A percentile compares a stretch with the other conserved stretches of the same genome.
These are phyloP conservation scores for Digitonthophagus gazella DNA, from an alignment of 2,888 invertebrate species.

Conservation along the genomic window DNA sequence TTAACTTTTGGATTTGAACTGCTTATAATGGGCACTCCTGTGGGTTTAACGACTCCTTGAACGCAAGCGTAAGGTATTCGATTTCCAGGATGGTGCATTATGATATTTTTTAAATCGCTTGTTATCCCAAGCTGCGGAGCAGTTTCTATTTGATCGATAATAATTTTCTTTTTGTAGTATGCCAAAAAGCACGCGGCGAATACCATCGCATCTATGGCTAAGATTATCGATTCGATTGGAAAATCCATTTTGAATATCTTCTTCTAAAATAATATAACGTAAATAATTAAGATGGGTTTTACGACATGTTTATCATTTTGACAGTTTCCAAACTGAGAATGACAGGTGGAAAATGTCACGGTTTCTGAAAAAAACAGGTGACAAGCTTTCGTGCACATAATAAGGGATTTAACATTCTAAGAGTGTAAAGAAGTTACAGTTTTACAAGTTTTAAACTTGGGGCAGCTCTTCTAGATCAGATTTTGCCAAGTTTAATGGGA, in stretches of 20 bases:
- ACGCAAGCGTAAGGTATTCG: conserved; percentile 13
- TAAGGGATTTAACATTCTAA: not conserved
- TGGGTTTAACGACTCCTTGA: conserved; percentile 4
- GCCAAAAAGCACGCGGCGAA: conserved; percentile 2
- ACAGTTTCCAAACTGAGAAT: not conserved
- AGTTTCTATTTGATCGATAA: conserved; percentile 4
- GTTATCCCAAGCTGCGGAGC: conserved; percentile 8
- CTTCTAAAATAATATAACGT: not conserved
- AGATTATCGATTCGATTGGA: conserved; percentile 2
- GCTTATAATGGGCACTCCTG: conserved; percentile 3
- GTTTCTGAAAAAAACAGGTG: too few species aligned
- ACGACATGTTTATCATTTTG: not conserved
- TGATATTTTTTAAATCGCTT: conserved; percentile 1
- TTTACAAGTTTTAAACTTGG: not conserved
- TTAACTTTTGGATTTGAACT: not conserved
- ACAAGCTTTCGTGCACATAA: not conserved
- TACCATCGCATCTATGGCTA: conserved; percentile 4
- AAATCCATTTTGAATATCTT: conserved; percentile 4
- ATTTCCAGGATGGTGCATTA: not conserved
- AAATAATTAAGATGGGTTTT: not conserved
- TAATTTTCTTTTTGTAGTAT: conserved; percentile 4
- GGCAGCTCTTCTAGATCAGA: not conserved
- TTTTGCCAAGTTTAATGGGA: not conserved
- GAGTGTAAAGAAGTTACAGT: not conserved
- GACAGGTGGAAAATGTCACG: not conserved